Percentiles rank a stretch among this genome's conserved stretches.
Evolutionary conservation across 2,888 invertebrate genomes (phyloP).

Genomic region (Pristionchus mayeri): DNA sequence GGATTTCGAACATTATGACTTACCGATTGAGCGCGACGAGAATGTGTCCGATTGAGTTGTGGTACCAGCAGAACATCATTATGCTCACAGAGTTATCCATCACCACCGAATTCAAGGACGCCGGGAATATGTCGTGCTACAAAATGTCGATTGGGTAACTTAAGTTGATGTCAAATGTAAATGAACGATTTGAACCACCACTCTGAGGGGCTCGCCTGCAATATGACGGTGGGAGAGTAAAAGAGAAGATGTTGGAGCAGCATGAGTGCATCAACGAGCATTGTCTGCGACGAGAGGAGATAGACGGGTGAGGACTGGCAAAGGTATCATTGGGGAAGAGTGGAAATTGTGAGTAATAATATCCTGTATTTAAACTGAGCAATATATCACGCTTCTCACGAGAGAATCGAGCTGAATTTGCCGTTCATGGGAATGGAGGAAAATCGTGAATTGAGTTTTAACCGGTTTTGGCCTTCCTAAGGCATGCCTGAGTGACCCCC

Average conservation of each 20-base stretch:
- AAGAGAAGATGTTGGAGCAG: background rate
- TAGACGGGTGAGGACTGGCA: background rate
- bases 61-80: background rate
- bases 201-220: background rate
- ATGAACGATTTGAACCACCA: background rate
- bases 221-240: background rate
- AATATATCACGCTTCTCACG: too few species aligned
- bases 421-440: too few species aligned
- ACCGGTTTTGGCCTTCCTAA: too few species aligned
- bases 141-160: too few species aligned
- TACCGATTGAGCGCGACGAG: slow-evolving; percentile 6
- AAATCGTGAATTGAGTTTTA: too few species aligned
- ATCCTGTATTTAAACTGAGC: too few species aligned
- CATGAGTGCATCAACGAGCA: background rate
- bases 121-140: background rate
- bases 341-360: too few species aligned
- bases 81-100: background rate
- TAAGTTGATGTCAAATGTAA: background rate
- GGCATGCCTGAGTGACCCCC: too few species aligned
- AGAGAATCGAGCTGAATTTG: too few species aligned
- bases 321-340: too few species aligned
- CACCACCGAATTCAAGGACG: too few species aligned
- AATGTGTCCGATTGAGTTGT: background rate
- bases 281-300: background rate
- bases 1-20: background rate